Conservation (phyloP, 2,888 invertebrate species). For the Lasioglossum malachurum region DNA sequence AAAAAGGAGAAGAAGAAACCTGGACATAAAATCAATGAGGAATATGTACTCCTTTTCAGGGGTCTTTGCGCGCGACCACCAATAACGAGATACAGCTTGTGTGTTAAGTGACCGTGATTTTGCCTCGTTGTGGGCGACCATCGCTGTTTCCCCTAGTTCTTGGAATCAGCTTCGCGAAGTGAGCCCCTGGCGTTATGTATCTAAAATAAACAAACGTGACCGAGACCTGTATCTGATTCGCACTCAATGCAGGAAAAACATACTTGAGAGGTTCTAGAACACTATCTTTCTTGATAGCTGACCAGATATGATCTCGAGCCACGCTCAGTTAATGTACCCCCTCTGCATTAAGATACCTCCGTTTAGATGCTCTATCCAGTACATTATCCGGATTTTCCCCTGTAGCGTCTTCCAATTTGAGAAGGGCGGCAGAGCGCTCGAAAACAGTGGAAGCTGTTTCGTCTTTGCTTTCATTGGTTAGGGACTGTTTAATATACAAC, state of each 20-base stretch:
- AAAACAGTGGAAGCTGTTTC: not conserved
- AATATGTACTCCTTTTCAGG: too few species aligned
- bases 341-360: not conserved
- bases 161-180: not conserved
- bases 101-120: not conserved
- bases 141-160: not conserved
- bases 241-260: slow-evolving; percentile 4
- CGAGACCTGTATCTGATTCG: not conserved
- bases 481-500: too few species aligned
- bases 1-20: too few species aligned
- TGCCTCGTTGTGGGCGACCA: not conserved
- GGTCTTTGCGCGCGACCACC: too few species aligned
- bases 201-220: not conserved
- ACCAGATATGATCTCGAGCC: not conserved
- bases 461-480: not conserved
- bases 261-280: not conserved
- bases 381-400: too few species aligned
- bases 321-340: not conserved
- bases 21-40: too few species aligned
- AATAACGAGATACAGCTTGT: too few species aligned
- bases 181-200: not conserved
- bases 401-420: too few species aligned
- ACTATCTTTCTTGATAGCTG: not conserved
- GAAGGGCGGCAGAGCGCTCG: too few species aligned
- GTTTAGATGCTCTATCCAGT: too few species aligned